phyloP scores from a whole-genome alignment of 2,797 vertebrate genomes.

The Enteromius viviparus region DNA sequence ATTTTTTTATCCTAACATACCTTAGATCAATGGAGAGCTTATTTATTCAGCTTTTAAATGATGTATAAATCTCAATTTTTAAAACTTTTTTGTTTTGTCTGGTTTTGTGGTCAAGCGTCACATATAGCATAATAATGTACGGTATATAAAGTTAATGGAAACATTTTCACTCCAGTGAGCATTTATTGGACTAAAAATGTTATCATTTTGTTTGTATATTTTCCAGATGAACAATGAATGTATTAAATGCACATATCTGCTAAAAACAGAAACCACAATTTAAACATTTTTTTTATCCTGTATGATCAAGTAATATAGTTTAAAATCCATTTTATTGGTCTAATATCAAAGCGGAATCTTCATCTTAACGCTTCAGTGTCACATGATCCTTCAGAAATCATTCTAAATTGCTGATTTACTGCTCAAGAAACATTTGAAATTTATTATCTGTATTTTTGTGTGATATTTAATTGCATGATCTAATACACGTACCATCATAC shows the following conservation, averaged over 20 bases:
- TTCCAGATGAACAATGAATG: not conserved
- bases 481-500: not conserved
- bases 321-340: not conserved
- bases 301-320: not conserved
- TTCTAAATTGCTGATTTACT: not conserved
- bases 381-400: slow-evolving; percentile 3
- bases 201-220: not conserved
- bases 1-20: too few relatives aligned
- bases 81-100: too few relatives aligned
- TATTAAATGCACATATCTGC: not conserved
- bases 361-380: not conserved
- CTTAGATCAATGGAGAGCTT: too few relatives aligned
- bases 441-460: not conserved
- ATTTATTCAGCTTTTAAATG: too few relatives aligned
- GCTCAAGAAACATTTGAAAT: not conserved
- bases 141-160: not conserved
- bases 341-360: not conserved
- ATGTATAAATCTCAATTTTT: too few relatives aligned
- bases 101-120: too few relatives aligned
- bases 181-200: not conserved
- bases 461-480: not conserved
- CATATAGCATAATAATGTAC: too few relatives aligned
- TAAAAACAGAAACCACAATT: not conserved
- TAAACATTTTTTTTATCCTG: not conserved
- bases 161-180: not conserved